Evolutionary conservation across 2,113 vertebrate genomes (phyloP).

Genomic region (Condylura cristata): DNA sequence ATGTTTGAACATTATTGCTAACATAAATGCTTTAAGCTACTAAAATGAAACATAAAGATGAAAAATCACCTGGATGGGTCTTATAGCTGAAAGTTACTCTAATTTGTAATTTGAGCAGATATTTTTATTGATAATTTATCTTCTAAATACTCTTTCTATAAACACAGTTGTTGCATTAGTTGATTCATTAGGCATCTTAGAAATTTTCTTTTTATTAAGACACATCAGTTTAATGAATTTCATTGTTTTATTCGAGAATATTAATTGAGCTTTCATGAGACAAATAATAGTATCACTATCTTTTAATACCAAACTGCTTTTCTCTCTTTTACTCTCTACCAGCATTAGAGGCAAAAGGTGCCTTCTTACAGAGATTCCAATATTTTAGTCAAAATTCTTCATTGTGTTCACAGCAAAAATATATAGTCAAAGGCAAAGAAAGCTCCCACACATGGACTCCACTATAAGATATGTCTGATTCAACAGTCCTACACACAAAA

Average conservation of each 20-base stretch:
- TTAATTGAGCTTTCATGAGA: background rate
- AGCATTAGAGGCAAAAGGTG: constrained; percentile 32
- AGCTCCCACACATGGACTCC: background rate
- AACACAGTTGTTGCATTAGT: background rate
- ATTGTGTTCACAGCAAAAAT: constrained; percentile 40
- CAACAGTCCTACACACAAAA: constrained; percentile 18
- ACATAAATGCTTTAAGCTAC: constrained; percentile 46
- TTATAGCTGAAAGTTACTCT: constrained; percentile 22
- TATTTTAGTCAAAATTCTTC: constrained; percentile 61
- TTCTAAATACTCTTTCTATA: constrained; percentile 31
- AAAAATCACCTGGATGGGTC: constrained; percentile 45
- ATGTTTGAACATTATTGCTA: constrained; percentile 61
- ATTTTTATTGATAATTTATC: constrained; percentile 37
- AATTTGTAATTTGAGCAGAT: constrained; percentile 30
- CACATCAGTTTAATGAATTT: constrained; percentile 48
- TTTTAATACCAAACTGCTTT: constrained; percentile 55
- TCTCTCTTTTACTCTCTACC: constrained; percentile 1
- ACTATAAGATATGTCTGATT: background rate
- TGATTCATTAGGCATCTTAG: constrained; percentile 19
- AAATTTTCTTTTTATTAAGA: constrained; percentile 63
- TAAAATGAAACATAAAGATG: constrained; percentile 35
- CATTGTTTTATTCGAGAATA: background rate
- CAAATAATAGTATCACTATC: background rate
- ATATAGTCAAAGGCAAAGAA: constrained; percentile 37
- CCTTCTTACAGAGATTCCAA: background rate